phyloP scores from a whole-genome alignment of 2,113 vertebrate genomes.

The Elephantulus edwardii region DNA sequence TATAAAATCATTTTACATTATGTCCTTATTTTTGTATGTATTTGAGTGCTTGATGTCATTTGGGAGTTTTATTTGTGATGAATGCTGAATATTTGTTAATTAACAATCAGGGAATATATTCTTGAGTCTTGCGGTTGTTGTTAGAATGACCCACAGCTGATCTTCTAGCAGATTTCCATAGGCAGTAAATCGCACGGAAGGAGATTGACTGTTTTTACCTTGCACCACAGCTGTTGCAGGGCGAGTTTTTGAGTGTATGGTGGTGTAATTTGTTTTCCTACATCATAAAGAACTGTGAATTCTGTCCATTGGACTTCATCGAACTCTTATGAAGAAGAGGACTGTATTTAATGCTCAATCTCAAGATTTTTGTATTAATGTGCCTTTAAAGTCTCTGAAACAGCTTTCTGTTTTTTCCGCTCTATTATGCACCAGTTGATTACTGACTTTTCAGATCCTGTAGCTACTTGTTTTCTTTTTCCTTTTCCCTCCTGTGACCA shows the following conservation, averaged over 20 bases:
- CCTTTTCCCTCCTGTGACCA: not conserved
- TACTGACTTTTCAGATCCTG: not conserved
- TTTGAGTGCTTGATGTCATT: not conserved
- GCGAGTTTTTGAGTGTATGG: too few species aligned
- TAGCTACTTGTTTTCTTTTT: not conserved
- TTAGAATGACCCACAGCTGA: too few species aligned
- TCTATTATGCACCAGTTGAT: not conserved
- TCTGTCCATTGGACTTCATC: not conserved
- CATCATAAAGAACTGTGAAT: conserved; percentile 9
- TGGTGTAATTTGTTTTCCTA: too few species aligned
- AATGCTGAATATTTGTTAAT: not conserved
- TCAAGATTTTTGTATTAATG: not conserved
- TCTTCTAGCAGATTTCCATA: too few species aligned
- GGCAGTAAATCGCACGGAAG: not conserved
- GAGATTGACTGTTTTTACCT: too few species aligned
- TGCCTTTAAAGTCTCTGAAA: not conserved
- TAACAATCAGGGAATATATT: not conserved
- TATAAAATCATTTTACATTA: not conserved
- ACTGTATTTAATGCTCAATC: not conserved
- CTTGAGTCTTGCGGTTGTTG: too few species aligned
- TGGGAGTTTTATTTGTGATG: conserved; percentile 38
- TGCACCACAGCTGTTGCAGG: too few species aligned
- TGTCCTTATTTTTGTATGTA: not conserved
- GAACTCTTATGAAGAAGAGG: not conserved
- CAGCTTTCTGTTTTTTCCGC: not conserved